These are phyloP conservation scores for Gymnosoma rotundatum DNA, from an alignment of 2,888 invertebrate species.

Conservation along the genomic window DNA sequence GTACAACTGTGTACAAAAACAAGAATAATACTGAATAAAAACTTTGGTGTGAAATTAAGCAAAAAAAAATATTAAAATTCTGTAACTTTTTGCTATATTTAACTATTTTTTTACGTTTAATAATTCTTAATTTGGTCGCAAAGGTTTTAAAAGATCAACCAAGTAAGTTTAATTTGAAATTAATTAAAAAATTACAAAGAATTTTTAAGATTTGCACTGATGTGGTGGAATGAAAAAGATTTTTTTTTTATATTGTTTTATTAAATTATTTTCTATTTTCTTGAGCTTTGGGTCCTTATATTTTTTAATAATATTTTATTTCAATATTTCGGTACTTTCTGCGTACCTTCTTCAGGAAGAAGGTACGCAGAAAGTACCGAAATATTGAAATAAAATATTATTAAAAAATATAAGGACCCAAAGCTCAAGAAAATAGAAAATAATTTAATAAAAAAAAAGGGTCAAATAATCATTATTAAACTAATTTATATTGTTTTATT, in stretches of 20 bases:
- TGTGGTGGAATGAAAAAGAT: conserved; percentile 47
- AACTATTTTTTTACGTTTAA: conserved; percentile 45
- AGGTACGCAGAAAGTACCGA: no score
- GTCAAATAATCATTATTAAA: no score
- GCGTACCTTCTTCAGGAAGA: no score
- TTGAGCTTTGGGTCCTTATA: no score
- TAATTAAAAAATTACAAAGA: conserved; percentile 8
- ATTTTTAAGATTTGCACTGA: neutral
- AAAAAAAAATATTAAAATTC: conserved; percentile 46
- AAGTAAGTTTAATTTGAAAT: conserved; percentile 47
- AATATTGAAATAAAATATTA: no score
- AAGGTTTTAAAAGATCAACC: conserved; percentile 25
- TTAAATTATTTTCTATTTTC: no score
- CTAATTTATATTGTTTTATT: conserved; percentile 12
- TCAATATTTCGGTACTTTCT: no score
- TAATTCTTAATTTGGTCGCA: conserved; percentile 31
- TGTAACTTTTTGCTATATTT: conserved; percentile 15
- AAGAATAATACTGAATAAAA: conserved; percentile 65
- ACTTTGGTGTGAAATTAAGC: conserved; percentile 56
- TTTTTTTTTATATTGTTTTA: conserved; percentile 15
- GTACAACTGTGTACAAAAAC: conserved; percentile 60
- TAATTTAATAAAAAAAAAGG: no score
- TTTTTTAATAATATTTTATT: no score
- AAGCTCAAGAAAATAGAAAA: no score
- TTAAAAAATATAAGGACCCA: no score